These are phyloP conservation scores for Himalopsyche kuldschensis DNA, from an alignment of 2,888 invertebrate genomes.

Conservation along the genomic window DNA sequence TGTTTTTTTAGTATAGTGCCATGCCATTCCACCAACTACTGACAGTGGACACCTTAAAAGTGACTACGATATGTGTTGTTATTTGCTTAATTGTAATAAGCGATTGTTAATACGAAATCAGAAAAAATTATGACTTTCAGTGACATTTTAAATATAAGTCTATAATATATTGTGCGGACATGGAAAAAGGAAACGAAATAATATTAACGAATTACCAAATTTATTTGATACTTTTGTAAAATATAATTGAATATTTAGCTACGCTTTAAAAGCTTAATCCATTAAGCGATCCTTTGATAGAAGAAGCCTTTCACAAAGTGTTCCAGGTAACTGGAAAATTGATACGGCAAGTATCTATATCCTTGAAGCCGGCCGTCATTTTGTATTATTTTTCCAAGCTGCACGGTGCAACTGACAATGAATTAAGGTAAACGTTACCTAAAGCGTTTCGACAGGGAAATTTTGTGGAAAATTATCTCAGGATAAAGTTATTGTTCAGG, in stretches of 20 bases:
- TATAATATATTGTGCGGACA: no score
- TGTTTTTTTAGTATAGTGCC: no score
- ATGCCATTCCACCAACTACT: no score
- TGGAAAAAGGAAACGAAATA: no score
- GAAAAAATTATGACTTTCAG: no score
- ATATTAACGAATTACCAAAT: no score
- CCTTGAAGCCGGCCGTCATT: conserved; percentile 6
- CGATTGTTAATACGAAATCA: no score
- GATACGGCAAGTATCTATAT: conserved; percentile 33
- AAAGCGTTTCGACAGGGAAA: conserved; percentile 18
- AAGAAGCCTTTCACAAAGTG: not conserved
- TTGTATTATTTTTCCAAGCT: conserved; percentile 34
- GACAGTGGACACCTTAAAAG: no score
- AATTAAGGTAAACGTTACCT: conserved; percentile 6
- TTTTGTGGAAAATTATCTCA: conserved; percentile 38
- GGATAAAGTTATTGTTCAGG: conserved; percentile 19
- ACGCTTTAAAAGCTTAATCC: not conserved
- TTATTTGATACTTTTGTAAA: no score
- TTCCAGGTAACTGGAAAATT: conserved; percentile 12
- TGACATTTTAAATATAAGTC: no score
- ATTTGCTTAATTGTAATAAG: no score
- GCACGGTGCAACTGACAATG: conserved; percentile 14
- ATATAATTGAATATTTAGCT: not conserved
- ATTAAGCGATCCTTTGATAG: not conserved
- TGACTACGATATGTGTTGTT: no score